Percentiles rank a stretch among this genome's conserved stretches.
Conservation (phyloP, 2,113 vertebrate genomes). For the Heteronetta atricapilla region DNA sequence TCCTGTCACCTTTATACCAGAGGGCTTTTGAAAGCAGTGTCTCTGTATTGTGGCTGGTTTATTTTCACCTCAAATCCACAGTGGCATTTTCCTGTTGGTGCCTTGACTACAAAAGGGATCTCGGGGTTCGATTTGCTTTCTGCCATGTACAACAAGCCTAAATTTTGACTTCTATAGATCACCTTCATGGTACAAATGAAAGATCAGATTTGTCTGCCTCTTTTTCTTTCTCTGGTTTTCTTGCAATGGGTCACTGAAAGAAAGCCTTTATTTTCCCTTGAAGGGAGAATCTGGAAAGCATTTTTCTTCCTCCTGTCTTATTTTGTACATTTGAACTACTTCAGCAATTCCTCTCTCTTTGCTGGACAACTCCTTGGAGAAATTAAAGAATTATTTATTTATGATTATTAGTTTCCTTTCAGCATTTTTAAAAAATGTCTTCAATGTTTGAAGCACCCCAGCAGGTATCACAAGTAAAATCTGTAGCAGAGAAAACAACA, state of each 20-base stretch:
- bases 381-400: constrained; percentile 71
- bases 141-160: background rate
- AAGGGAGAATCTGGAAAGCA: constrained; percentile 33
- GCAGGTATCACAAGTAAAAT: constrained; percentile 16
- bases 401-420: constrained; percentile 68
- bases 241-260: constrained; percentile 35
- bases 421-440: constrained; percentile 53
- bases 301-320: constrained; percentile 48
- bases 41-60: background rate
- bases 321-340: constrained; percentile 57
- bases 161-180: constrained; percentile 11
- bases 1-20: background rate
- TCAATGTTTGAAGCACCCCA: constrained; percentile 42
- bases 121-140: background rate
- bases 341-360: constrained; percentile 54
- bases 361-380: constrained; percentile 63
- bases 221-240: constrained; percentile 34
- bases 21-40: background rate
- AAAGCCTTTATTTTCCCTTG: background rate
- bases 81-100: background rate
- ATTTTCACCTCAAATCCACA: background rate
- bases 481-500: constrained; percentile 17
- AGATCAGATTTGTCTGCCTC: background rate
- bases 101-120: background rate
- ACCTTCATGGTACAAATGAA: background rate